Percentiles rank a stretch among this genome's conserved stretches.
Evolutionary conservation across 2,888 invertebrate genomes (phyloP).

Genomic region (Campoletis raptor): DNA sequence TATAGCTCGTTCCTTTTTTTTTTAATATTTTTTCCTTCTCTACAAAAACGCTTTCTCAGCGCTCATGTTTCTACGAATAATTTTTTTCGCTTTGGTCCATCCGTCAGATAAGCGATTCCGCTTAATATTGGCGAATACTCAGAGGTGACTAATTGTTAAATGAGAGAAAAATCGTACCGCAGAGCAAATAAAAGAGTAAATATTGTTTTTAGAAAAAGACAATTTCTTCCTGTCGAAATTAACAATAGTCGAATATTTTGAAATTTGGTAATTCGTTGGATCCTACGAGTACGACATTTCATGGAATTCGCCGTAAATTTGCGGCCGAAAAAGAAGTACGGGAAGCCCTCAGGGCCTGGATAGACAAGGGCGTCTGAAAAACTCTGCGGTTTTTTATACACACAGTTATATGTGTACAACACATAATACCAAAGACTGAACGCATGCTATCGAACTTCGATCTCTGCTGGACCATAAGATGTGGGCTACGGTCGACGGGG

Average conservation of each 20-base stretch:
- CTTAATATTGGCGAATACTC: background rate
- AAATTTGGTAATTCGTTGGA: background rate
- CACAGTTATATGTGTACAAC: background rate
- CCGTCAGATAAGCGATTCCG: background rate
- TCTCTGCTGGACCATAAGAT: conserved; percentile 63
- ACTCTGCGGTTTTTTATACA: conserved; percentile 22
- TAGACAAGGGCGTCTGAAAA: conserved; percentile 53
- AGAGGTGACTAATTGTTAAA: background rate
- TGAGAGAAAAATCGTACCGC: background rate
- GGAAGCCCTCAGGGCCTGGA: conserved; percentile 11
- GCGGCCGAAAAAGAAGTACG: conserved; percentile 5
- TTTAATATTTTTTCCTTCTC: conserved; percentile 6
- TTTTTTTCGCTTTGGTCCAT: background rate
- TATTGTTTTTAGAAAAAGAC: background rate
- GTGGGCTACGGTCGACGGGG: conserved; percentile 63
- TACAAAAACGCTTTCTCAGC: background rate
- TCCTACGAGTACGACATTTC: conserved; percentile 31
- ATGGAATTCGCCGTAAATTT: conserved; percentile 36
- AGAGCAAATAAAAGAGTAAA: background rate
- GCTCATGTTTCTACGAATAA: background rate
- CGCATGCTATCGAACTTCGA: conserved; percentile 62
- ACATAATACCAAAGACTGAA: conserved; percentile 29
- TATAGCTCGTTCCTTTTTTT: conserved; percentile 5
- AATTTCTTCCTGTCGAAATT: background rate
- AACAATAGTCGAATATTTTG: background rate